A percentile compares a stretch with the other conserved stretches of the same genome.
These are phyloP conservation scores for Osmerus eperlanus DNA, from an alignment of 2,113 vertebrate species.

Conservation along the genomic window DNA sequence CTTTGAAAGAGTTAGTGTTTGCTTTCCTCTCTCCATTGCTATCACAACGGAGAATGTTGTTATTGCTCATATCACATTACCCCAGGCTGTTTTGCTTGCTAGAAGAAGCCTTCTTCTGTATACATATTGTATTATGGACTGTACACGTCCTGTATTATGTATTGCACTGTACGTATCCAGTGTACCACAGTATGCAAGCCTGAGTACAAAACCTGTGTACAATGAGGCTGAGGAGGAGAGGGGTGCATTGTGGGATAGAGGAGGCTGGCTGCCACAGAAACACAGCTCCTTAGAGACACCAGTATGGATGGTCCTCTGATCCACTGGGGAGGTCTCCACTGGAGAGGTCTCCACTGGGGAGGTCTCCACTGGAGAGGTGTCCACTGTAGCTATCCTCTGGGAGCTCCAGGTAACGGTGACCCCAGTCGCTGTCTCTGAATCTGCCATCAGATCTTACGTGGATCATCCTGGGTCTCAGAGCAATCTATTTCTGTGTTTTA, in stretches of 20 bases:
- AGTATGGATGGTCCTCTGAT: background rate
- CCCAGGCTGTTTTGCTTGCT: background rate
- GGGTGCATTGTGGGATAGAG: background rate
- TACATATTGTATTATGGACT: background rate
- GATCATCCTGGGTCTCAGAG: constrained; percentile 17
- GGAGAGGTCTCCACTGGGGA: constrained; percentile 13
- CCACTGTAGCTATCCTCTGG: constrained; percentile 22
- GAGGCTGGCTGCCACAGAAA: constrained; percentile 15
- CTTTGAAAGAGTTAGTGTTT: too few species aligned
- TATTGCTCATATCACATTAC: background rate
- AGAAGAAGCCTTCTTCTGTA: background rate
- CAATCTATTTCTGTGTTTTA: constrained; percentile 17
- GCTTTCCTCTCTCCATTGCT: too few species aligned
- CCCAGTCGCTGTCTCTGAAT: constrained; percentile 23
- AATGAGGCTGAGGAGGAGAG: constrained; percentile 9
- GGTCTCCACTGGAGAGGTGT: constrained; percentile 28
- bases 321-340: constrained; percentile 31
- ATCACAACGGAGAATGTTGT: background rate
- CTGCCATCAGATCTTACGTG: constrained; percentile 7
- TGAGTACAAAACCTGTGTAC: background rate
- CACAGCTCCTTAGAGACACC: constrained; percentile 7
- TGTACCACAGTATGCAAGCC: background rate
- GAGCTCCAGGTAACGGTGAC: constrained; percentile 25
- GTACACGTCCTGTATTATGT: background rate
- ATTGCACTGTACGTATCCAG: too few species aligned